Conservation (phyloP, 2,888 invertebrate species). For the Rhimphoctona megacephalus region DNA sequence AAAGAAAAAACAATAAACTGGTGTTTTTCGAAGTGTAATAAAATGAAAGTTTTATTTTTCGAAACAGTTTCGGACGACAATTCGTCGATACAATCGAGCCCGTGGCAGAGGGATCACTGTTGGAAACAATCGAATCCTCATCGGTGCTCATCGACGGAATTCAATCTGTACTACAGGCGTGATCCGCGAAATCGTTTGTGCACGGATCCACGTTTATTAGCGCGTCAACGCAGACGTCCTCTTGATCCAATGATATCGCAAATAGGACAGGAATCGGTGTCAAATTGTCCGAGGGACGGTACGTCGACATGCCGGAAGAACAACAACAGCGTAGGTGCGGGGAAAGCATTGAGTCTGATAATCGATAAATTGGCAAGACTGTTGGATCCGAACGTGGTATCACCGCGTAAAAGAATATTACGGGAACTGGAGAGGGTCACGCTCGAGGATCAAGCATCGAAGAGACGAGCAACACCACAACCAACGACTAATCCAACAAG, state of each 20-base stretch:
- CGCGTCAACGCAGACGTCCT: conserved; percentile 89
- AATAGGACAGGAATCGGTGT: conserved; percentile 73
- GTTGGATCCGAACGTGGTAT: conserved; percentile 88
- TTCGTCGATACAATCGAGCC: conserved; percentile 95
- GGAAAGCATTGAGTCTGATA: conserved; percentile 80
- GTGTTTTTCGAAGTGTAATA: neutral
- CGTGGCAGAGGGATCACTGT: conserved; percentile 95
- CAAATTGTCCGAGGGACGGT: conserved; percentile 71
- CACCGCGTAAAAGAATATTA: conserved; percentile 93
- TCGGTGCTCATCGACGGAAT: conserved; percentile 90
- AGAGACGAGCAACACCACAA: conserved; percentile 85
- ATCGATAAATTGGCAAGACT: conserved; percentile 82
- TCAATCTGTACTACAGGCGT: conserved; percentile 90
- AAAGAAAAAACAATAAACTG: neutral
- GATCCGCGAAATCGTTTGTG: conserved; percentile 85
- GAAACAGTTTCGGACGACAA: conserved; percentile 93
- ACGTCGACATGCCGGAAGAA: conserved; percentile 61
- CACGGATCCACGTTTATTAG: conserved; percentile 85
- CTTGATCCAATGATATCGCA: conserved; percentile 85
- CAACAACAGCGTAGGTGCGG: conserved; percentile 71
- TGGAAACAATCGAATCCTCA: conserved; percentile 94
- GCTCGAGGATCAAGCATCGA: conserved; percentile 89
- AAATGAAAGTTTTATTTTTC: conserved; percentile 57
- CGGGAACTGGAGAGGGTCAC: conserved; percentile 93
- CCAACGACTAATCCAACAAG: conserved; percentile 70